Conservation (phyloP, 2,888 invertebrate genomes). For the Bembecia ichneumoniformis region DNA sequence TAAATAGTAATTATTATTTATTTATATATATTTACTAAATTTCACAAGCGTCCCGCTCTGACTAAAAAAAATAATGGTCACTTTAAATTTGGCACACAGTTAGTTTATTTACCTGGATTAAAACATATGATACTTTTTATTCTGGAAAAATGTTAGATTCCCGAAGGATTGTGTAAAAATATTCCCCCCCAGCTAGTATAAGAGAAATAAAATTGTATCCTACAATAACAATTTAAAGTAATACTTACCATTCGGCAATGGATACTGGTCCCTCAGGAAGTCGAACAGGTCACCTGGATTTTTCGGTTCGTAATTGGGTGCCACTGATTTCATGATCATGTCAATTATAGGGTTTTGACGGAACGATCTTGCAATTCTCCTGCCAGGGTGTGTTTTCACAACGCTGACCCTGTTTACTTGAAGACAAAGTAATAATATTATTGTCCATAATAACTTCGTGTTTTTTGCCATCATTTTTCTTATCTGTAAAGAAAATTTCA, state of each 20-base stretch:
- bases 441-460: not conserved
- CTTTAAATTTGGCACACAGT: no score
- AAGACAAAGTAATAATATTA: not conserved
- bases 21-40: no score
- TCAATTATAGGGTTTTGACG: slow-evolving; percentile 22
- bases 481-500: not conserved
- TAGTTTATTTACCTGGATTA: no score
- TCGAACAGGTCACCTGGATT: slow-evolving; percentile 24
- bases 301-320: slow-evolving; percentile 20
- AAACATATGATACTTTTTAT: no score
- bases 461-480: not conserved
- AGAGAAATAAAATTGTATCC: no score
- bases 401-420: not conserved
- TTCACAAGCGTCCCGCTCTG: no score
- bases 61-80: no score
- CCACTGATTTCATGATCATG: slow-evolving; percentile 17
- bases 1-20: no score
- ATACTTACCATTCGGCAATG: slow-evolving; percentile 28
- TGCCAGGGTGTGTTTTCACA: not conserved
- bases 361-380: slow-evolving; percentile 10
- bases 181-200: no score
- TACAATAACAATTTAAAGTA: no score
- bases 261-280: slow-evolving; percentile 26
- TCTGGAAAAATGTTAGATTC: no score
- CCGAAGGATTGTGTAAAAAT: no score